Evolutionary conservation across 2,888 invertebrate genomes (phyloP), one percentile per base, ranked within the genome.

Genomic region (Eueremaeus valkanovi): DNA sequence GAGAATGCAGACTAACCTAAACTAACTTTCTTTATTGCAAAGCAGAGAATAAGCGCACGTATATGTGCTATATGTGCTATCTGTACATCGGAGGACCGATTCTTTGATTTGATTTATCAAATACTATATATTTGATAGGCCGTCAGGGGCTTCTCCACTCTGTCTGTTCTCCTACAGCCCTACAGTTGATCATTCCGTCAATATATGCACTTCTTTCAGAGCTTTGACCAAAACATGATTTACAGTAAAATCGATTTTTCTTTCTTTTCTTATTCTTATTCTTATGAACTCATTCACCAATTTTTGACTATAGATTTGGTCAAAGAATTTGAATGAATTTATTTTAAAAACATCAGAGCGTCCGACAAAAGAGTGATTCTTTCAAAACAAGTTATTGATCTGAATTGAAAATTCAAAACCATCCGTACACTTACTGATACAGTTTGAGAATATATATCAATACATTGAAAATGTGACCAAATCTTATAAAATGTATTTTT

Each of bases 101-200:
- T 31, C 29, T n/a, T 63, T 63, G 68, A 68, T 68, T 68, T 40
- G 68, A 68, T 68, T 68, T 42, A 42, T 68, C 68, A 40, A 16
- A 42, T 9, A 68, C 68, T 68, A 68, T 68, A 31, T 61, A 68
- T 68, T 36, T 68, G 68, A 68, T 68, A 42, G 68, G 68, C 40
- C 68, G 40, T 68, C 42, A 42, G 68, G 68, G 68, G 42, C 68
- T 68, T 42, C 40, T 24, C 16, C 33, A 13, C 27, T 36, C 31
- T 2, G 31, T n/a, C n/a, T n/a, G n/a, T n/a, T n/a, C n/a, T n/a
- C n/a, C n/a, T n/a, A n/a, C n/a, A n/a, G n/a, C n/a, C n/a, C 61
- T 61, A 61, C 16, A 29, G 9, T 61, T 61, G 9, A 31, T 16
- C 31, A 29, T 3, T 9, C 31, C 24, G 18, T 61, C 61, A 29